Evolutionary conservation across 1,140 invertebrate species (phyloP).

Genomic region (Elymnias hypermnestra): DNA sequence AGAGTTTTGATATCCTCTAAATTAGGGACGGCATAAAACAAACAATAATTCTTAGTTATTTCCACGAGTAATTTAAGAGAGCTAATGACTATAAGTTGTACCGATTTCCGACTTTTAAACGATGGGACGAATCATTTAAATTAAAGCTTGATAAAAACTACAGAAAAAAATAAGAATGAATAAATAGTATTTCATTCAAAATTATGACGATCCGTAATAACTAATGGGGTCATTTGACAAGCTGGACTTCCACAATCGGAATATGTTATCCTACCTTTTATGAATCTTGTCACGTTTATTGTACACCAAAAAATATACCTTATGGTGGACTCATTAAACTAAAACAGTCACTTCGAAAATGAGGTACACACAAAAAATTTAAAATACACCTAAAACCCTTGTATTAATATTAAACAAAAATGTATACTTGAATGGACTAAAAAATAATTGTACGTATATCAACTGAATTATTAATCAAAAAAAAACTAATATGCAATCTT

Average conservation of each 20-base stretch:
- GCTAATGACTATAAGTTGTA: conserved; percentile 34
- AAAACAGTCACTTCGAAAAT: conserved; percentile 44
- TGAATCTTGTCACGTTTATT: conserved; percentile 3
- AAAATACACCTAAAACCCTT: conserved; percentile 49
- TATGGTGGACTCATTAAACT: conserved; percentile 14
- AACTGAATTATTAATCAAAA: conserved; percentile 34
- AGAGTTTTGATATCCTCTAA: too few relatives aligned
- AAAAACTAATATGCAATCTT: conserved; percentile 29
- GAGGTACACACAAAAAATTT: conserved; percentile 59
- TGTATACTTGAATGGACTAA: conserved; percentile 39
- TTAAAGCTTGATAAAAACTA: conserved; percentile 42
- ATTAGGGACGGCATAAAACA: too few relatives aligned
- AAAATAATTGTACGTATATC: conserved; percentile 49
- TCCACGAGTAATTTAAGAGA: conserved; percentile 23
- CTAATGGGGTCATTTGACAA: neutral
- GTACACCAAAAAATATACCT: neutral
- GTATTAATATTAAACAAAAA: conserved; percentile 40
- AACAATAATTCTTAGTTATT: too few relatives aligned
- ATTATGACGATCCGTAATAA: neutral
- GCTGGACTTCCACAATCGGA: conserved; percentile 6
- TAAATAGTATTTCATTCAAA: neutral
- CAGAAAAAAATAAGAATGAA: neutral
- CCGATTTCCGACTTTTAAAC: conserved; percentile 33
- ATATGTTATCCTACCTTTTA: neutral
- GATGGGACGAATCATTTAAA: conserved; percentile 44